Percentiles rank a stretch among this genome's conserved stretches.
Conservation (phyloP, 2,888 invertebrate species). For the Disparrhopalites patrizii region DNA sequence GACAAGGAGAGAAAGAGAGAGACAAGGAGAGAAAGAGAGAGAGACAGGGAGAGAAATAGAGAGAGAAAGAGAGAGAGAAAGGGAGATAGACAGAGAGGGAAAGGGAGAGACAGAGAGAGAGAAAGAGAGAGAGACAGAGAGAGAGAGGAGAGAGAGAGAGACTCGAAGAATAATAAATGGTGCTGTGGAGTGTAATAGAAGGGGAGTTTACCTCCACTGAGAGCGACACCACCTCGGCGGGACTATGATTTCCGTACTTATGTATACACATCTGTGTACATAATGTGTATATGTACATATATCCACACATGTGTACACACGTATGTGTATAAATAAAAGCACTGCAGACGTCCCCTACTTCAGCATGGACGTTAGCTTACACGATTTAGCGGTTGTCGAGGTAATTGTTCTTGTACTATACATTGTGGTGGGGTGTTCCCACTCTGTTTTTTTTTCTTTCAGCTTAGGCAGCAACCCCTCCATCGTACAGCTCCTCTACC, state of each 20-base stretch:
- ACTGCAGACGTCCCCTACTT: neutral
- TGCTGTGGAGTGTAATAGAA: slow-evolving; percentile 11
- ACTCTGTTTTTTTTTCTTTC: too few relatives aligned
- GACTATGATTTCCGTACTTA: neutral
- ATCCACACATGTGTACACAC: neutral
- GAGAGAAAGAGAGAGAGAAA: too few relatives aligned
- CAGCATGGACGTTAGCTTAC: too few relatives aligned
- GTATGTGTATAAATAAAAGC: neutral
- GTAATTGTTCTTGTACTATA: too few relatives aligned
- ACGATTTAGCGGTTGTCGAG: too few relatives aligned
- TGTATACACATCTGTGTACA: neutral
- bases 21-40: too few relatives aligned
- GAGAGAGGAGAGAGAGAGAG: slow-evolving; percentile 12
- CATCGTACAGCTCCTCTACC: too few relatives aligned
- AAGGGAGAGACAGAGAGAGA: neutral
- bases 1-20: too few relatives aligned
- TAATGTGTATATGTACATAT: neutral
- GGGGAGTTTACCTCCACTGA: slow-evolving; percentile 15
- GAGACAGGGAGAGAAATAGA: too few relatives aligned
- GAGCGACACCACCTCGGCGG: slow-evolving; percentile 3
- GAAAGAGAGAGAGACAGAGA: neutral
- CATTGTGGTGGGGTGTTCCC: too few relatives aligned
- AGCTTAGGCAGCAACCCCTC: too few relatives aligned
- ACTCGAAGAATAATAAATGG: slow-evolving; percentile 25
- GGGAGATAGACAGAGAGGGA: too few relatives aligned